These are phyloP conservation scores for Phortica magna DNA, from an alignment of 2,888 invertebrate genomes.

Conservation along the genomic window DNA sequence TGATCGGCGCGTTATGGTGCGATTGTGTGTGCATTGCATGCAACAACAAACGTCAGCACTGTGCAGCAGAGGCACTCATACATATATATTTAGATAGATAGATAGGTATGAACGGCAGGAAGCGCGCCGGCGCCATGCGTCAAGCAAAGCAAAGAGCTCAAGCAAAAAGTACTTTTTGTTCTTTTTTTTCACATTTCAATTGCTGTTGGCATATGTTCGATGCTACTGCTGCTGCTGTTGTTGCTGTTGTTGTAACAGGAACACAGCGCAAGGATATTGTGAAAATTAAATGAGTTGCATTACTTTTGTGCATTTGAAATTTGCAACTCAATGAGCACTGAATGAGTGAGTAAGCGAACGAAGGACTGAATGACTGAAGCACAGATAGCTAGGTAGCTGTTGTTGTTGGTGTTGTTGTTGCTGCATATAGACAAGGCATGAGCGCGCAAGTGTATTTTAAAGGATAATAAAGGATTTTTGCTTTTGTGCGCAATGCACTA, in stretches of 20 bases:
- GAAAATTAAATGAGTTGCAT: constrained; percentile 71
- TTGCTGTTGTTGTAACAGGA: constrained; percentile 9
- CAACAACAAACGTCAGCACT: constrained; percentile 51
- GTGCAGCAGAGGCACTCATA: constrained; percentile 36
- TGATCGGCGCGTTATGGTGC: constrained; percentile 39
- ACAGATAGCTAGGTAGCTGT: background rate
- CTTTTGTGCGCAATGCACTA: constrained; percentile 4
- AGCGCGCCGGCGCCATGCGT: background rate
- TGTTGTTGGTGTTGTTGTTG: background rate
- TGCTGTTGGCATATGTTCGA: constrained; percentile 25
- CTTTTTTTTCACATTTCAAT: background rate
- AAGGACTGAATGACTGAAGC: constrained; percentile 1
- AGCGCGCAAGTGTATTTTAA: constrained; percentile 33
- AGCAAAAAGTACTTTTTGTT: constrained; percentile 22
- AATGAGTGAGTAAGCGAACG: constrained; percentile 22
- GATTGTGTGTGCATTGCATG: no score
- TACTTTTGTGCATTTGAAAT: constrained; percentile 71
- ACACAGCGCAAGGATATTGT: constrained; percentile 65
- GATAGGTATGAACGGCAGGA: background rate
- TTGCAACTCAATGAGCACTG: constrained; percentile 69
- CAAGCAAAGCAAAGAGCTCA: constrained; percentile 20
- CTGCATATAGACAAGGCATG: constrained; percentile 1
- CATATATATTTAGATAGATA: constrained; percentile 19
- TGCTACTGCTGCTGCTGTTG: constrained; percentile 5
- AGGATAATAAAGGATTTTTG: constrained; percentile 31